A percentile compares a stretch with the other conserved stretches of the same genome.
Conservation (phyloP, 1,140 invertebrate species). For the Cyphomyrmex costatus region DNA sequence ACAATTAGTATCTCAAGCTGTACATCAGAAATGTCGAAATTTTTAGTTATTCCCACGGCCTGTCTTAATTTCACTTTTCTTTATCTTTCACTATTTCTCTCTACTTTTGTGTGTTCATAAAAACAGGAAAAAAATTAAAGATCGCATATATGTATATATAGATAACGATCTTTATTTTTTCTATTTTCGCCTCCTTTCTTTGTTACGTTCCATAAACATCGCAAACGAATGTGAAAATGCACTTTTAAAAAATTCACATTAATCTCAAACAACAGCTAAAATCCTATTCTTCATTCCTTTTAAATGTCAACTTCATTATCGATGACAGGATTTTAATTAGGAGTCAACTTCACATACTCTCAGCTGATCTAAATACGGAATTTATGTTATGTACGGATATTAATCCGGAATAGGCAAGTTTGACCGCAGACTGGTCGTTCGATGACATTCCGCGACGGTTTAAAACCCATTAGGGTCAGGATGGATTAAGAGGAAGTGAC, state of each 20-base stretch:
- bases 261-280: neutral
- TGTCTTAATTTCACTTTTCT: slow-evolving; percentile 14
- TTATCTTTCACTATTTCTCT: neutral
- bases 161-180: slow-evolving; percentile 26
- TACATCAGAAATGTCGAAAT: too few relatives aligned
- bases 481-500: slow-evolving; percentile 67
- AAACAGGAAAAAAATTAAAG: too few relatives aligned
- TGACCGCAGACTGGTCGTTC: slow-evolving; percentile 27
- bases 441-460: slow-evolving; percentile 62
- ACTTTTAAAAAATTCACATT: slow-evolving; percentile 5
- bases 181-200: neutral
- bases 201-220: neutral
- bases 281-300: neutral
- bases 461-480: slow-evolving; percentile 66
- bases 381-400: slow-evolving; percentile 22
- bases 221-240: neutral
- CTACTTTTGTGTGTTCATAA: neutral
- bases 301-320: neutral
- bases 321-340: slow-evolving; percentile 7
- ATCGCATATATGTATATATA: too few relatives aligned
- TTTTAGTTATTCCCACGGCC: slow-evolving; percentile 19
- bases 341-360: slow-evolving; percentile 7
- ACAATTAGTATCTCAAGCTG: neutral
- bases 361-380: slow-evolving; percentile 4
- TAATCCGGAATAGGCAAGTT: slow-evolving; percentile 31